Base-by-base conservation (phyloP, 2,113 vertebrate genomes). In the Takifugu flavidus region DNA sequence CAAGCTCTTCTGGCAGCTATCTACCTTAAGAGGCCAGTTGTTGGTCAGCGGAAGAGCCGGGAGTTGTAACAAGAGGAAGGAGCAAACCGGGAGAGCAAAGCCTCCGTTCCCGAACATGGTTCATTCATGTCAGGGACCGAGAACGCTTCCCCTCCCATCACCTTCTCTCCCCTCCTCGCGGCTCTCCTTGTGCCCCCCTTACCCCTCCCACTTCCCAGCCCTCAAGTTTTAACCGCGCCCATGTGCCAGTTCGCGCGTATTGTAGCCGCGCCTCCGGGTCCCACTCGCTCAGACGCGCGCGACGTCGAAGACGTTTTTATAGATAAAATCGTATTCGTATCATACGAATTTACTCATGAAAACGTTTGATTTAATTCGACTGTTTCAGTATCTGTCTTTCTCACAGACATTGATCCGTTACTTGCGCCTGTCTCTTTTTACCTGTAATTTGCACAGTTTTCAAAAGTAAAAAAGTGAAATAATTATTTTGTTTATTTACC, bases 71-170 rank as follows among this genome's bases (percentile, higher is more conserved):
- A 85, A 74, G 26, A 83, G 72, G 13, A 79, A 62, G 45, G 65
- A 82, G 70, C 67, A 82, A 2, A 81, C 70, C 70, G 68, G 75
- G 67, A 84, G 75, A 66, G 80, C 78, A 44, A 75, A 72, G 59
- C 74, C 65, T 83, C 76, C 78, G 78, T 75, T 75, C 56, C 74
- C 78, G 78, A 87, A 83, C 85, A 87, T 87, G 76, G 76, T 83
- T 83, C 82, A 83, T 83, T 87, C 82, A 86, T 81, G 78, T 69
- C 77, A 69, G 15, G 74, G 65, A 75, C 46, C 75, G 49, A 73
- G 65, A 49, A 46, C 65, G 20, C 59, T 57, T 58, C 73, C 71
- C 72, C 72, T 65, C 60, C 65, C 65, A 54, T 62, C 28, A 58
- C 63, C 70, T 70, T 76, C 49, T 27, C 59, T 60, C 58, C 63